A percentile compares a stretch with the other conserved stretches of the same genome.
phyloP scores from a whole-genome alignment of 1,140 invertebrate species.

The Eufriesea mexicana region DNA sequence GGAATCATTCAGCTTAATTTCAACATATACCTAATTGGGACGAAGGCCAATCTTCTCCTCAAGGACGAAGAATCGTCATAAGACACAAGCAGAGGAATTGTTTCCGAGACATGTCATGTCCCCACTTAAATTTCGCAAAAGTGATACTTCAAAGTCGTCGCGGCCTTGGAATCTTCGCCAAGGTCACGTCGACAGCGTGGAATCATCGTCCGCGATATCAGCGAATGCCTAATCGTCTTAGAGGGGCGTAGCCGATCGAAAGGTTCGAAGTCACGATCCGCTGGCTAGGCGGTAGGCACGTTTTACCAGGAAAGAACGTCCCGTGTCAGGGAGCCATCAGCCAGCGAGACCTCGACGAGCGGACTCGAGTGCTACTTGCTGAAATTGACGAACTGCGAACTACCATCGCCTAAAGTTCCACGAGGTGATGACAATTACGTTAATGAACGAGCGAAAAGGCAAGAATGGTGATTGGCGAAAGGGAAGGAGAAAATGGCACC shows the following conservation, averaged over 20 bases:
- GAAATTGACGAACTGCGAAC: slow-evolving; percentile 71
- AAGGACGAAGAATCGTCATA: too few species aligned
- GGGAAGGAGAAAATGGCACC: too few species aligned
- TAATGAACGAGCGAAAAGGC: not conserved
- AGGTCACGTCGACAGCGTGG: not conserved
- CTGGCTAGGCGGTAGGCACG: slow-evolving; percentile 36
- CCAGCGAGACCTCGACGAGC: slow-evolving; percentile 28
- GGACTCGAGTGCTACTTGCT: slow-evolving; percentile 58
- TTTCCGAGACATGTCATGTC: too few species aligned
- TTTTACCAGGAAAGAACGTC: slow-evolving; percentile 75
- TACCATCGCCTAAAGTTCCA: slow-evolving; percentile 32
- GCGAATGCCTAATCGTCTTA: not conserved
- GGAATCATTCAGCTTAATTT: too few species aligned
- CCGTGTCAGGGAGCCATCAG: slow-evolving; percentile 79
- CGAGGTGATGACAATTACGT: slow-evolving; percentile 17
- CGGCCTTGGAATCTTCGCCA: not conserved
- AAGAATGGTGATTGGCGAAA: not conserved
- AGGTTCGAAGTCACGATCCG: slow-evolving; percentile 44
- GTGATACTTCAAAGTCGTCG: too few species aligned
- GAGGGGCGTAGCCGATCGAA: slow-evolving; percentile 39
- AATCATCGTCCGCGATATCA: slow-evolving; percentile 7
- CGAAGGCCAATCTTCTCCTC: too few species aligned
- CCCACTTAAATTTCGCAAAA: too few species aligned
- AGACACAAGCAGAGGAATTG: too few species aligned
- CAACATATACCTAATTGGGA: too few species aligned